Conservation (phyloP, 2,113 vertebrate species). For the Gymnobelideus leadbeateri region DNA sequence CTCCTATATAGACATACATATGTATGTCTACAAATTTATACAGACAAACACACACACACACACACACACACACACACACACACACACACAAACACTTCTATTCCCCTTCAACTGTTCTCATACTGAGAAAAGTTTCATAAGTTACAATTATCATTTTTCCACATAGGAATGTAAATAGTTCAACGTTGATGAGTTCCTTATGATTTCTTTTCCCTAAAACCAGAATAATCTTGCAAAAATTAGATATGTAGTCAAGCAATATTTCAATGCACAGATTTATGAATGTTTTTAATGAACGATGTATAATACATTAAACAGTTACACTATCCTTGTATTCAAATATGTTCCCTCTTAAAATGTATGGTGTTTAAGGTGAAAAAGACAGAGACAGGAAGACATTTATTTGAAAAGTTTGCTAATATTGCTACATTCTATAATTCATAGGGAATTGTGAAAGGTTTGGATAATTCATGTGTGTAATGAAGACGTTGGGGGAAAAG, state of each 20-base stretch:
- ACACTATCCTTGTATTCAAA: background rate
- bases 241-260: background rate
- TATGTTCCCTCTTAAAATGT: background rate
- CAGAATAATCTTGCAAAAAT: background rate
- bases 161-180: no score
- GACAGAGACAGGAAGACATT: background rate
- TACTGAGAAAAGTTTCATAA: no score
- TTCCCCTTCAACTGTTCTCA: no score
- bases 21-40: no score
- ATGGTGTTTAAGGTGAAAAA: background rate
- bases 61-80: no score
- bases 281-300: background rate
- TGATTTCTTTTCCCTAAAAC: no score
- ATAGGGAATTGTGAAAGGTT: background rate
- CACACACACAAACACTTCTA: no score
- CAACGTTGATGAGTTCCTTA: no score
- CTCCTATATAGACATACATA: no score
- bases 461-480: background rate
- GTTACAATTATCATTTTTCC: no score
- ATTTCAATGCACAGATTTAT: background rate
- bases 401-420: background rate
- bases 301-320: background rate
- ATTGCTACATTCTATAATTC: background rate
- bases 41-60: no score
- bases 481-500: background rate